Evolutionary conservation across 2,888 invertebrate species (phyloP).

Genomic region (Platycheirus albimanus): DNA sequence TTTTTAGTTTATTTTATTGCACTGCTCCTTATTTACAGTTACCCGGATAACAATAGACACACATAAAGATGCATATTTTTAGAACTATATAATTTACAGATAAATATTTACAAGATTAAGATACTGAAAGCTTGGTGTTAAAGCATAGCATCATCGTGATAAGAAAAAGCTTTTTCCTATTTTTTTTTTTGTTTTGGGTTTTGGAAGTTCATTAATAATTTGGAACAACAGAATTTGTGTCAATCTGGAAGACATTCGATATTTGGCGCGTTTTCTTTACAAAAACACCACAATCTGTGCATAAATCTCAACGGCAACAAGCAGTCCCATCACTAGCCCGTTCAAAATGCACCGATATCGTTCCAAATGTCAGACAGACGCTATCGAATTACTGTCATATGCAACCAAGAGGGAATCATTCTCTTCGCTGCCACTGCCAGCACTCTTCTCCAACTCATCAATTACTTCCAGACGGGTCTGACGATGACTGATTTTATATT

Average conservation of each 20-base stretch:
- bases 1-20: slow-evolving; percentile 17
- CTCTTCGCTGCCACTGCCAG: slow-evolving; percentile 82
- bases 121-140: neutral
- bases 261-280: slow-evolving; percentile 71
- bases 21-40: slow-evolving; percentile 49
- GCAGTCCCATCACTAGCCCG: slow-evolving; percentile 80
- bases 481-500: slow-evolving; percentile 80
- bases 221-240: slow-evolving; percentile 5
- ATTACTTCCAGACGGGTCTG: slow-evolving; percentile 81
- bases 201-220: neutral
- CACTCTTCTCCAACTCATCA: slow-evolving; percentile 81
- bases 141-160: too few relatives aligned
- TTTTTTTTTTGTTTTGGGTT: neutral
- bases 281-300: slow-evolving; percentile 81
- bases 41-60: neutral
- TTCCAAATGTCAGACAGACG: slow-evolving; percentile 83
- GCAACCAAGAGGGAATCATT: slow-evolving; percentile 82
- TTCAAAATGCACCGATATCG: slow-evolving; percentile 81
- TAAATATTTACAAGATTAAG: slow-evolving; percentile 47
- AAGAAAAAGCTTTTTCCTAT: too few relatives aligned
- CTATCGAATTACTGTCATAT: slow-evolving; percentile 82
- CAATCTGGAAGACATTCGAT: slow-evolving; percentile 56
- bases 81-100: slow-evolving; percentile 17
- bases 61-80: neutral
- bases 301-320: slow-evolving; percentile 81